Base-by-base conservation (phyloP, 1,140 invertebrate species). In the Lordiphosa collinella region DNA sequence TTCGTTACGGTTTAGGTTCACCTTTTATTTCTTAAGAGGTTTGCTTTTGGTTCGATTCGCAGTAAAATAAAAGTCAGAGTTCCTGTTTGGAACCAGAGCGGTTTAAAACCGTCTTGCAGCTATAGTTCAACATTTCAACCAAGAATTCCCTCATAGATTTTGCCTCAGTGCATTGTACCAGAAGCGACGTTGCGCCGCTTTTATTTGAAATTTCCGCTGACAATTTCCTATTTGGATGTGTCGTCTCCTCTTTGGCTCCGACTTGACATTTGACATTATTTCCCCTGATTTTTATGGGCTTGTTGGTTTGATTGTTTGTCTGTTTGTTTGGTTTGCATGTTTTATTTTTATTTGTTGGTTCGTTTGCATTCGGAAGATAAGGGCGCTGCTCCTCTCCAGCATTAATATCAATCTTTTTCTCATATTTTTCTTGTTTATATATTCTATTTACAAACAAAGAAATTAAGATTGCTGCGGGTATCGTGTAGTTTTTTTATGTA, bases 221-320 rank as follows among this genome's bases (percentile, higher is more conserved):
- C 35, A 66, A 66, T 66, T 70, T 40, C 18, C 25, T 16, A 44
- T 49, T 32, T 34, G 36, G 38, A 16, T 8, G 41, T 31, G 41
- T 31, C 9, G 40, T 49, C 41, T 13, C 2, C 47, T 53, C 25
- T 25, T 9, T 37, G 38, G 44, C 13, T 11, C 35, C 16, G 14
- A 48, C 41, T 60, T 63, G 76, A 76, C 76, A 61, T 84, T 76
- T 82, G 62, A 82, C 78, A 76, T 82, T 69, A 49, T 44, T 44
- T 44, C 29, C n/a, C 41, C 66, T 76, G 62, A 76, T 82, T 82
- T 73, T 84, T 55, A 84, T 82, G 63, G 65, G 50, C 57, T 57
- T 36, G 61, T 44, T 44, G 48, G 41, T 48, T 14, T 46, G 40
- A 49, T 57, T 54, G 55, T 40, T 66, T 44, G 52, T 54, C 47